phyloP scores from a whole-genome alignment of 2,113 vertebrate species.

The Porphyrio hochstetteri region DNA sequence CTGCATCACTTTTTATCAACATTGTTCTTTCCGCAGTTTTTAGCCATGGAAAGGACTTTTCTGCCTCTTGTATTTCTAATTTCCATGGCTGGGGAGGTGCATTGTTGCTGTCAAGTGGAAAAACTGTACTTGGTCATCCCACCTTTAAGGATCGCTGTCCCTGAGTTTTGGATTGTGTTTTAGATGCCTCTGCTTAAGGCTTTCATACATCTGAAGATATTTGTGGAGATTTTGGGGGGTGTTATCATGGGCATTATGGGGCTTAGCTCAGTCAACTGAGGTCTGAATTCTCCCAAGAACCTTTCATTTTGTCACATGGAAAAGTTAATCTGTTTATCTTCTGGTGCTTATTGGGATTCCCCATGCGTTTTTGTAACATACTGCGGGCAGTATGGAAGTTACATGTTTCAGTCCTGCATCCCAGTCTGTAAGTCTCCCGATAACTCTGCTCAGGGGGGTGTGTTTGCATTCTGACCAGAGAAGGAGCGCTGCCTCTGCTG shows the following conservation, averaged over 20 bases:
- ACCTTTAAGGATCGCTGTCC: background rate
- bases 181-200: background rate
- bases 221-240: background rate
- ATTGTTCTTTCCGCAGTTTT: background rate
- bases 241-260: background rate
- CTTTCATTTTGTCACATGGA: background rate
- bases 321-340: background rate
- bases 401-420: background rate
- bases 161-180: background rate
- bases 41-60: background rate
- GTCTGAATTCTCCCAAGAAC: background rate
- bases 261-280: background rate
- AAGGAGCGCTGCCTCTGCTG: accelerated
- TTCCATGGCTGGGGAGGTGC: background rate
- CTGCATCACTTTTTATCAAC: background rate
- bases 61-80: background rate
- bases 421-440: background rate
- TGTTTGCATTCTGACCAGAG: background rate
- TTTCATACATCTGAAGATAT: background rate
- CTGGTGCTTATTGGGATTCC: background rate
- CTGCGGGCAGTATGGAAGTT: background rate
- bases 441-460: background rate
- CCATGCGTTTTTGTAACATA: background rate
- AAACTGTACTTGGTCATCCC: background rate
- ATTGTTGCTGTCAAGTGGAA: background rate